Percentiles rank a stretch among this genome's conserved stretches.
phyloP scores from a whole-genome alignment of 2,797 vertebrate species.

The Danio tinwini region DNA sequence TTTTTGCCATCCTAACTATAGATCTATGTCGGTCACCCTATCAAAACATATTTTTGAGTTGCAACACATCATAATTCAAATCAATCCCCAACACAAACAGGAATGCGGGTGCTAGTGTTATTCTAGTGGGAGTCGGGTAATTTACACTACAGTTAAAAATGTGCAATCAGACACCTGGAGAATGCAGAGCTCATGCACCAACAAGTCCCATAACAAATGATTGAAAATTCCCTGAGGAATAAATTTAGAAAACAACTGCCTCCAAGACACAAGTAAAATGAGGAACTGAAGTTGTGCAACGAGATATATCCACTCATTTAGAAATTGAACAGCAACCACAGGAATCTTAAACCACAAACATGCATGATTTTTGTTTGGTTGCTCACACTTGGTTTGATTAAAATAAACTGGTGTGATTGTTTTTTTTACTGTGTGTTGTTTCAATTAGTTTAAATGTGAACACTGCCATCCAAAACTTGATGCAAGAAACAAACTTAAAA shows the following conservation, averaged over 20 bases:
- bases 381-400: too few species aligned
- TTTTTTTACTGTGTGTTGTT: not conserved
- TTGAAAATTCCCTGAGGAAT: constrained; percentile 42
- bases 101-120: not conserved
- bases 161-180: constrained; percentile 34
- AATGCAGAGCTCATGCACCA: constrained; percentile 39
- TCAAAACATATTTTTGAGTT: not conserved
- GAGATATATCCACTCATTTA: not conserved
- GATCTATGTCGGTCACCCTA: not conserved
- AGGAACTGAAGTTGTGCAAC: constrained; percentile 17
- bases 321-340: constrained; percentile 7
- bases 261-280: not conserved
- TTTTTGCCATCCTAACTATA: too few species aligned
- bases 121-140: constrained; percentile 16
- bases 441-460: too few species aligned
- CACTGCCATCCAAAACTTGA: too few species aligned
- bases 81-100: not conserved
- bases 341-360: not conserved
- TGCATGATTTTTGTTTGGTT: not conserved
- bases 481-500: too few species aligned
- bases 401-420: too few species aligned
- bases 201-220: constrained; percentile 23
- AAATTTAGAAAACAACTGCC: constrained; percentile 24
- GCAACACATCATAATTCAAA: not conserved
- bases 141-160: constrained; percentile 24